A percentile compares a stretch with the other conserved stretches of the same genome.
These are phyloP conservation scores for Morpho helenor DNA, from an alignment of 2,888 invertebrate genomes.

Conservation along the genomic window DNA sequence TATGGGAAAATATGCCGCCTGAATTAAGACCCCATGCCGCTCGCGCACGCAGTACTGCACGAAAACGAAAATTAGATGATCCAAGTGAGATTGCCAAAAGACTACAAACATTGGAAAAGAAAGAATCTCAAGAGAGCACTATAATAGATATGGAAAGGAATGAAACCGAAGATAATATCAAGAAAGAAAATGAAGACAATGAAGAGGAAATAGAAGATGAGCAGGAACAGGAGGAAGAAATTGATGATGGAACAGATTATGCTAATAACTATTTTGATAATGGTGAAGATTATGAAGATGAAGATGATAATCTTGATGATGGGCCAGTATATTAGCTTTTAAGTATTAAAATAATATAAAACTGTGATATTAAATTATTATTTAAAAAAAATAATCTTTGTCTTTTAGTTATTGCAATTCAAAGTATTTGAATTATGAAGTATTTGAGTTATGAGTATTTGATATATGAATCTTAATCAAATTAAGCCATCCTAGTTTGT, in stretches of 20 bases:
- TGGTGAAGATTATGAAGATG: slow-evolving; percentile 92
- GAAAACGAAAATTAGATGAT: slow-evolving; percentile 62
- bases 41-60: slow-evolving; percentile 45
- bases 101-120: slow-evolving; percentile 83
- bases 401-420: no score
- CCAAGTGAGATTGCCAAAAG: slow-evolving; percentile 60
- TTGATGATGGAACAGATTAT: slow-evolving; percentile 94
- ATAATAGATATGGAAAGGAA: slow-evolving; percentile 67
- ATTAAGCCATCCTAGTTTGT: no score
- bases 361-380: slow-evolving; percentile 24
- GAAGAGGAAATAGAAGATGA: slow-evolving; percentile 80
- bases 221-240: slow-evolving; percentile 88
- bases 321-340: slow-evolving; percentile 84
- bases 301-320: slow-evolving; percentile 91
- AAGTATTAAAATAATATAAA: not conserved
- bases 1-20: slow-evolving; percentile 81
- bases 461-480: no score
- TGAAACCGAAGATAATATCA: slow-evolving; percentile 64
- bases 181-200: slow-evolving; percentile 76
- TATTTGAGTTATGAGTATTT: no score
- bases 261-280: slow-evolving; percentile 93
- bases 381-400: not conserved
- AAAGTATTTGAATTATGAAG: no score
- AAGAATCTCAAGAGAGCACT: slow-evolving; percentile 75
- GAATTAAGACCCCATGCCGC: slow-evolving; percentile 79